These are phyloP conservation scores for Labeo catla DNA, from an alignment of 2,113 vertebrate species.

Conservation along the genomic window DNA sequence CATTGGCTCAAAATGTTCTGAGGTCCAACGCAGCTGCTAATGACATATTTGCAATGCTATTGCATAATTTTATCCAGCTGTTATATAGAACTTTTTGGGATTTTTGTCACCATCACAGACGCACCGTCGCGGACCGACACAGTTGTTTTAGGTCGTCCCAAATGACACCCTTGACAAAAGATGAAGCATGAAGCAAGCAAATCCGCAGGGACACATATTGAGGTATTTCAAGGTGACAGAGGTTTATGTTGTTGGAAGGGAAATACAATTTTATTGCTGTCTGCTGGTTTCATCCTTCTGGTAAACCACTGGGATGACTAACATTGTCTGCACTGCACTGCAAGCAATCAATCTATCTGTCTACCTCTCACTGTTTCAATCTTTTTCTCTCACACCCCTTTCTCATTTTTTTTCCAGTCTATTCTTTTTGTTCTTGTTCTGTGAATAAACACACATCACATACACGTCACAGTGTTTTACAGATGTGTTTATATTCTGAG, in stretches of 20 bases:
- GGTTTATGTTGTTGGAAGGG: neutral
- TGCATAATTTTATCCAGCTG: neutral
- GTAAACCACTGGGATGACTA: neutral
- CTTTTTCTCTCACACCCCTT: neutral
- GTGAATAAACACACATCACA: neutral
- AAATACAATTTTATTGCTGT: slow-evolving; percentile 17
- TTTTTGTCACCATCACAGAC: neutral
- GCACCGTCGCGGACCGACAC: no score
- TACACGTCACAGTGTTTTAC: neutral
- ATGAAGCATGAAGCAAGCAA: neutral
- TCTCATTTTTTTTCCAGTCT: neutral
- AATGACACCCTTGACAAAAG: neutral
- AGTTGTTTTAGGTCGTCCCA: neutral
- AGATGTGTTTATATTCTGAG: slow-evolving; percentile 12
- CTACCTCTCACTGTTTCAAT: neutral
- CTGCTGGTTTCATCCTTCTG: slow-evolving; percentile 4
- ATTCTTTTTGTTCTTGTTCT: neutral
- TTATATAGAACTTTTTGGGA: neutral
- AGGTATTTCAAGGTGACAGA: neutral
- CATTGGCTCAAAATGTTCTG: neutral
- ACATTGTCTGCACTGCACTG: neutral
- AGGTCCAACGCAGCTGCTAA: neutral
- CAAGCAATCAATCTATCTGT: neutral
- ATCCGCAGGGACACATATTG: neutral
- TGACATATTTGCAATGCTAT: neutral